A percentile compares a stretch with the other conserved stretches of the same genome.
These are phyloP conservation scores for Serrognathus titanus DNA, from an alignment of 2,888 invertebrate genomes.

Conservation along the genomic window DNA sequence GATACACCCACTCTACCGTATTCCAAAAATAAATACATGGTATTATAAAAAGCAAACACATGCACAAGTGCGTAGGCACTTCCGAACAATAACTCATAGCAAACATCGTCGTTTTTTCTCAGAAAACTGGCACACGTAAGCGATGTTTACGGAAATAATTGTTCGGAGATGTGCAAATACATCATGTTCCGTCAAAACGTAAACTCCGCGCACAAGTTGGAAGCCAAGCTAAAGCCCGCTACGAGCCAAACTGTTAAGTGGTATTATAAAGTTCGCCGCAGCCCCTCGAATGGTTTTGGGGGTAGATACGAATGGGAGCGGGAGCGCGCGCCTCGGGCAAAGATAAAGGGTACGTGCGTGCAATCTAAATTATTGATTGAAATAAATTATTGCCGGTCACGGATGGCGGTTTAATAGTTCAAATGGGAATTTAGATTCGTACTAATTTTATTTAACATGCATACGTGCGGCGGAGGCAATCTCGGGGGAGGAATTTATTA, in stretches of 20 bases:
- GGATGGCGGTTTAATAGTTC: constrained; percentile 1
- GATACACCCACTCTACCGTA: too few relatives aligned
- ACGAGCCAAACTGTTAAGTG: background rate
- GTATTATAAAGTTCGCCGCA: background rate
- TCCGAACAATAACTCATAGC: too few relatives aligned
- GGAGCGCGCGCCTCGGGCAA: background rate
- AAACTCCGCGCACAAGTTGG: background rate
- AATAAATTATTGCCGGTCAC: background rate
- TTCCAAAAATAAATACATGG: too few relatives aligned
- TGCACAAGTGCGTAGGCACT: too few relatives aligned
- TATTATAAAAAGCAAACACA: too few relatives aligned
- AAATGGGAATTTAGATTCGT: constrained; percentile 13
- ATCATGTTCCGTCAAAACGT: background rate
- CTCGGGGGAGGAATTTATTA: constrained; percentile 13
- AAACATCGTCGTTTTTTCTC: too few relatives aligned
- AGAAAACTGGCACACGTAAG: too few relatives aligned
- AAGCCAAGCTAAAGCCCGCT: background rate
- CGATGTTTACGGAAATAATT: too few relatives aligned
- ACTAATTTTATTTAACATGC: constrained; percentile 16
- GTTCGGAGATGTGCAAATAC: background rate
- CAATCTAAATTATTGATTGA: constrained; percentile 1
- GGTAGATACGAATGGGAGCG: background rate
- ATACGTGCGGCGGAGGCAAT: constrained; percentile 3
- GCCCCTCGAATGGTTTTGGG: background rate
- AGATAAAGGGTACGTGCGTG: background rate